Conservation (phyloP, 2,113 vertebrate genomes). For the Excalfactoria chinensis region DNA sequence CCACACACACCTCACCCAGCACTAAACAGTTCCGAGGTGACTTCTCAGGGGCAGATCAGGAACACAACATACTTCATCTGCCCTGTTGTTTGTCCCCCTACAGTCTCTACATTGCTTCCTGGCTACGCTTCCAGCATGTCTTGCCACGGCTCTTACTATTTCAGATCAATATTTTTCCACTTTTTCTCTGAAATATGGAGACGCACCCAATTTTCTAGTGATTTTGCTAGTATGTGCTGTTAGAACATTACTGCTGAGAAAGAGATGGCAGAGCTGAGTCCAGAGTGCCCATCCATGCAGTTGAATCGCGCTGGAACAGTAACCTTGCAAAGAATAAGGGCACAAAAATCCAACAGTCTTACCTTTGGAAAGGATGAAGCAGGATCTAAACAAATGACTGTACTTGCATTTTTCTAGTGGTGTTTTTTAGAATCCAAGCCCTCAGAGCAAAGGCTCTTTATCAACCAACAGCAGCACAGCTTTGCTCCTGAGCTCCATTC, state of each 20-base stretch:
- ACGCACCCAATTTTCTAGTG: rapidly evolving
- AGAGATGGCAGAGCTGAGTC: not conserved
- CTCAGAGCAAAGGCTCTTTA: not conserved
- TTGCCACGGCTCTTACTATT: not conserved
- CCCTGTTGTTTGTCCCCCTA: not conserved
- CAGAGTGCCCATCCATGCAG: not conserved
- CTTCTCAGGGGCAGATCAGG: not conserved
- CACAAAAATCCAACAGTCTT: not conserved
- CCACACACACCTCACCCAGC: not conserved
- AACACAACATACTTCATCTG: not conserved
- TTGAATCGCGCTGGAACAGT: not conserved
- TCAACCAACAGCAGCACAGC: not conserved
- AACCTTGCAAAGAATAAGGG: not conserved
- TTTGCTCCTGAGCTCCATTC: not conserved
- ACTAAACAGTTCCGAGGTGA: rapidly evolving
- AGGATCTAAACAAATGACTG: not conserved
- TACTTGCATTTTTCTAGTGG: not conserved
- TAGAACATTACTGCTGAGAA: not conserved
- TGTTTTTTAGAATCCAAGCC: not conserved
- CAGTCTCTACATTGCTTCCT: not conserved
- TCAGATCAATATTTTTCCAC: not conserved
- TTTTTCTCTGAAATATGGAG: not conserved
- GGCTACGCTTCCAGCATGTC: rapidly evolving
- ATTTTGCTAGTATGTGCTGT: not conserved
- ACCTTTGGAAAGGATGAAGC: not conserved